phyloP scores from a whole-genome alignment of 1,140 invertebrate species.

The Archegozetes longisetosus region DNA sequence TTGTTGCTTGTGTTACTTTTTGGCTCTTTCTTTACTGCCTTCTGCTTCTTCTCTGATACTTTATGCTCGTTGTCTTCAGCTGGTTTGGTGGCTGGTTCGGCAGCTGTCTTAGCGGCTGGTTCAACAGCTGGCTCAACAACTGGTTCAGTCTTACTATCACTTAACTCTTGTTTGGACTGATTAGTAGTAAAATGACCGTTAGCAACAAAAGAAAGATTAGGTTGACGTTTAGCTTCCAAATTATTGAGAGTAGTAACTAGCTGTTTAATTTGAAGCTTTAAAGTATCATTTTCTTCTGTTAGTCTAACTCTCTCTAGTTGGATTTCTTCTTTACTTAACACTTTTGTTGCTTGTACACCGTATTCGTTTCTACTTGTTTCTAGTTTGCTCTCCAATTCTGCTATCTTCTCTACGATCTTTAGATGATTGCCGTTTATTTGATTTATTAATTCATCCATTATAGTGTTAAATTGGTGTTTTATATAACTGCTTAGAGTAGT shows the following conservation, averaged over 20 bases:
- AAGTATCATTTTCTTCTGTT: neutral
- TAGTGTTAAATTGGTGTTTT: too few species aligned
- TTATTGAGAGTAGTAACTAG: neutral
- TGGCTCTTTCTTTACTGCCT: neutral
- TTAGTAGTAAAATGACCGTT: neutral
- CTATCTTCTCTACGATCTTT: neutral
- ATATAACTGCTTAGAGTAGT: too few species aligned
- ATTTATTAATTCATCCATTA: neutral
- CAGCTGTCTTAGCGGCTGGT: neutral
- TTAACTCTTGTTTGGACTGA: too few species aligned
- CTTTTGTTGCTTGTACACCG: neutral
- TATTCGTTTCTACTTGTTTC: neutral
- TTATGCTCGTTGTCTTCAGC: neutral
- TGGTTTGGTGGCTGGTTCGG: neutral
- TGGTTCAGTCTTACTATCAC: neutral
- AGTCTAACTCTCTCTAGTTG: neutral
- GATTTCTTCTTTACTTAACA: neutral
- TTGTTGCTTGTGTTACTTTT: neutral
- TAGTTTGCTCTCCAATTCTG: neutral
- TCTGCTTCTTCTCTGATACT: neutral
- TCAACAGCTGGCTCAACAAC: neutral
- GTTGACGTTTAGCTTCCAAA: neutral
- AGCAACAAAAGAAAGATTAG: neutral
- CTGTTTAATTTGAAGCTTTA: neutral
- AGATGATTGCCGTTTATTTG: constrained; percentile 1